phyloP scores from a whole-genome alignment of 2,888 invertebrate species.

The Anarsia innoxiella region DNA sequence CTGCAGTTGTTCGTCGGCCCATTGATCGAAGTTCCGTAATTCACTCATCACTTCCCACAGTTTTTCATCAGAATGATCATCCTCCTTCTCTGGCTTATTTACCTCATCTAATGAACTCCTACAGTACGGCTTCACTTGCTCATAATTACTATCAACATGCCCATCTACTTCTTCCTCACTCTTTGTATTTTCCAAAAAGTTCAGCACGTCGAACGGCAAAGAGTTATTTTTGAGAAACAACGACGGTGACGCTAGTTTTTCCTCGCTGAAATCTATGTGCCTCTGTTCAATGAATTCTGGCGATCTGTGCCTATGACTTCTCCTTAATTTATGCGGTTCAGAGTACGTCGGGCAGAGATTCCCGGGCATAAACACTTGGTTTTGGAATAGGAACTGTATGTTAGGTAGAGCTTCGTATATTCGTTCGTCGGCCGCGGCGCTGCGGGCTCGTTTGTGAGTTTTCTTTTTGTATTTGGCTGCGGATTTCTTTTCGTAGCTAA shows the following conservation, averaged over 20 bases:
- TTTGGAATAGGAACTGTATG: conserved; percentile 68
- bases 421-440: conserved; percentile 40
- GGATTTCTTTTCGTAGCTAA: conserved; percentile 65
- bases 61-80: conserved; percentile 42
- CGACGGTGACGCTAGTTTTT: conserved; percentile 28
- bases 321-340: conserved; percentile 39
- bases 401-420: conserved; percentile 45
- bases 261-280: conserved; percentile 54
- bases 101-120: conserved; percentile 27
- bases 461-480: conserved; percentile 57
- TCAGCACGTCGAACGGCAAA: conserved; percentile 43
- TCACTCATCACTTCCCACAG: conserved; percentile 64
- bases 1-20: conserved; percentile 61
- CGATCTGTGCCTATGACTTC: conserved; percentile 32
- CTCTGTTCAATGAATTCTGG: conserved; percentile 44
- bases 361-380: conserved; percentile 69
- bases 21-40: conserved; percentile 54
- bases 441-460: conserved; percentile 38
- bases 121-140: conserved; percentile 47
- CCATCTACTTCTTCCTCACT: conserved; percentile 47
- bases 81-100: conserved; percentile 11
- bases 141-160: too few species aligned
- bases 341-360: conserved; percentile 43
- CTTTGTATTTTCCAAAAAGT: conserved; percentile 36
- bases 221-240: conserved; percentile 55